These are phyloP conservation scores for Penelope pileata DNA, from an alignment of 2,113 vertebrate species.

Conservation along the genomic window DNA sequence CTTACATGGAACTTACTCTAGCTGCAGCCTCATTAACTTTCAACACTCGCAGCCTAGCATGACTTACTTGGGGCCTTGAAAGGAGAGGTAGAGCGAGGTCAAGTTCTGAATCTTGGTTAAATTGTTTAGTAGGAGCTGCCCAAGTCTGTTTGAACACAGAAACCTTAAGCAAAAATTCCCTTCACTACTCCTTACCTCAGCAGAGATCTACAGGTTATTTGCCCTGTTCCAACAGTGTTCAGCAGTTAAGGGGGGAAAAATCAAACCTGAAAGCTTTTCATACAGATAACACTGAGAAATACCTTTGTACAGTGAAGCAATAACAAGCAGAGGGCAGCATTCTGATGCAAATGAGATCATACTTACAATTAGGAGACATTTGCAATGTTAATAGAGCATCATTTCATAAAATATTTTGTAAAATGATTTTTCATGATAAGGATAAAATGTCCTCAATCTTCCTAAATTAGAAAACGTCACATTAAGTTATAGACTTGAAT, in stretches of 20 bases:
- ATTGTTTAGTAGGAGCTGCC: background rate
- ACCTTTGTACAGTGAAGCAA: background rate
- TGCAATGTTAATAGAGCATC: background rate
- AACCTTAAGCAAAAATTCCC: slow-evolving; percentile 51
- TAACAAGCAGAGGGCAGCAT: slow-evolving; percentile 9
- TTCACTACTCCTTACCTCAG: slow-evolving; percentile 16
- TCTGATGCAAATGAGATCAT: background rate
- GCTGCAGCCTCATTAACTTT: background rate
- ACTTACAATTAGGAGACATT: background rate
- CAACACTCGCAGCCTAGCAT: background rate
- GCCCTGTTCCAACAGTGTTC: background rate
- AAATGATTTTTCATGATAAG: background rate
- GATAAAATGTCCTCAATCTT: background rate
- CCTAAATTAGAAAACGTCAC: background rate
- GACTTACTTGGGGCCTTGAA: background rate
- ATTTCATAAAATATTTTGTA: background rate
- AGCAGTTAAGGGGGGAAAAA: background rate
- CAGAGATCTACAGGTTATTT: slow-evolving; percentile 42
- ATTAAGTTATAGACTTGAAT: background rate
- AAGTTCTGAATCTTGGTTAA: slow-evolving; percentile 19
- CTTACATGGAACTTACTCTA: background rate
- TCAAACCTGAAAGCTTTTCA: slow-evolving; percentile 15
- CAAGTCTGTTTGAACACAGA: slow-evolving; percentile 10
- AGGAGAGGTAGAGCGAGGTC: slow-evolving; percentile 12
- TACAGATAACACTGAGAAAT: background rate